A percentile compares a stretch with the other conserved stretches of the same genome.
phyloP scores from a whole-genome alignment of 2,797 vertebrate species.

The Cottoperca gobio region DNA sequence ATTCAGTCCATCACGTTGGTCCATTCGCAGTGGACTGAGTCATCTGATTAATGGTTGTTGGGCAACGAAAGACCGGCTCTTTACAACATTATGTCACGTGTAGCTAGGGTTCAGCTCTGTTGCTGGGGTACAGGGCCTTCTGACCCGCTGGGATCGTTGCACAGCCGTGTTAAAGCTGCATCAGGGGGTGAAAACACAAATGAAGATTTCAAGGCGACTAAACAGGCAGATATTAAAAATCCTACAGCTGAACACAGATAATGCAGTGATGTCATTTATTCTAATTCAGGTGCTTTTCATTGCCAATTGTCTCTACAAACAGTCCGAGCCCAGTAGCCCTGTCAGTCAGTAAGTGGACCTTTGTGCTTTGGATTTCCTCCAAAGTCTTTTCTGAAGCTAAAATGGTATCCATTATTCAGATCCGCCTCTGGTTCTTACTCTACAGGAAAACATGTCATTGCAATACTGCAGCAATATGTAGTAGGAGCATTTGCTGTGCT shows the following conservation, averaged over 20 bases:
- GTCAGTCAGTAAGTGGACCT: neutral
- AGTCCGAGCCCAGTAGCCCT: neutral
- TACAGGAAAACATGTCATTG: constrained; percentile 21
- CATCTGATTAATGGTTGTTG: constrained; percentile 32
- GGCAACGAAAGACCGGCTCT: constrained; percentile 28
- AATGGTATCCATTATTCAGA: constrained; percentile 35
- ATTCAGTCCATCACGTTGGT: neutral
- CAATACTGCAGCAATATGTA: constrained; percentile 5
- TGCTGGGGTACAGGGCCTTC: neutral
- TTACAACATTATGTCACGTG: neutral
- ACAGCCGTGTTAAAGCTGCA: neutral
- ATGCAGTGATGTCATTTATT: constrained; percentile 12
- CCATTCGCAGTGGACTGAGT: constrained; percentile 14
- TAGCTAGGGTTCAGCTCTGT: constrained; percentile 42
- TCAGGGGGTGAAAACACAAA: neutral
- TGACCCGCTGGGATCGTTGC: neutral
- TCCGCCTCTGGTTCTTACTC: constrained; percentile 9
- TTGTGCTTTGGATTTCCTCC: constrained; percentile 5
- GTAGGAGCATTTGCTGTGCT: constrained; percentile 7
- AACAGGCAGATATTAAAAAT: neutral
- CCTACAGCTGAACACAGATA: neutral
- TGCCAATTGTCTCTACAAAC: neutral
- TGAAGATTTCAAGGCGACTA: neutral
- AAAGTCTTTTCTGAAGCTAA: constrained; percentile 9
- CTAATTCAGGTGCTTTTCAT: constrained; percentile 4